phyloP scores from a whole-genome alignment of 2,797 vertebrate genomes.

The Poeciliopsis presidionis region DNA sequence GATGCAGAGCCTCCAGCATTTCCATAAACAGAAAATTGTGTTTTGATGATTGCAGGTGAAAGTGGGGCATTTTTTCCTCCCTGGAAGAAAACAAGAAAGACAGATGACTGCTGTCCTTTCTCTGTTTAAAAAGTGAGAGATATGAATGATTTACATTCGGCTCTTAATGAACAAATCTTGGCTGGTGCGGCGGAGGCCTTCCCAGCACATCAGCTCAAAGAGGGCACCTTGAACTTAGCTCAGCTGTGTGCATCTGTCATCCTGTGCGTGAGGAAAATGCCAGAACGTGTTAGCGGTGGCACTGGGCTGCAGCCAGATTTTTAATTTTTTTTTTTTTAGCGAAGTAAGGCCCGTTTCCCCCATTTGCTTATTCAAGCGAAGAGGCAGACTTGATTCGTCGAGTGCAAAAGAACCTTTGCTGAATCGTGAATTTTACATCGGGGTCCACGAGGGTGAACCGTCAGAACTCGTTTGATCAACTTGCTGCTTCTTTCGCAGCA shows the following conservation, averaged over 20 bases:
- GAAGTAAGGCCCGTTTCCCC: conserved; percentile 48
- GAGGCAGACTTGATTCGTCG: conserved; percentile 50
- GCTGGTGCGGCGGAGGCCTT: not conserved
- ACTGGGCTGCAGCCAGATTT: conserved; percentile 15
- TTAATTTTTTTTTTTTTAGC: not conserved
- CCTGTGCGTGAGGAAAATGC: conserved; percentile 52
- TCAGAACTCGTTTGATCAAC: conserved; percentile 41
- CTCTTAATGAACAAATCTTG: conserved; percentile 26
- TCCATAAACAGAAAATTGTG: conserved; percentile 7
- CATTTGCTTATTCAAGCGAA: conserved; percentile 57
- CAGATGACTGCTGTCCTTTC: not conserved
- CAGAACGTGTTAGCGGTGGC: conserved; percentile 50
- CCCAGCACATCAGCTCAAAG: conserved; percentile 52
- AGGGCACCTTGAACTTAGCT: conserved; percentile 56
- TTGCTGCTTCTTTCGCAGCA: conserved; percentile 22
- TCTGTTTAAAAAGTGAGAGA: conserved; percentile 3
- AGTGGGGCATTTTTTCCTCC: conserved; percentile 19
- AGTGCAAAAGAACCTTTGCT: conserved; percentile 30
- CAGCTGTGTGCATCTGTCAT: conserved; percentile 35
- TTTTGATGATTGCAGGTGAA: not conserved
- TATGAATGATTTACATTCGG: conserved; percentile 46
- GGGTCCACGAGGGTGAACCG: conserved; percentile 24
- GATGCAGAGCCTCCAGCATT: not conserved
- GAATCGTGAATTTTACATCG: conserved; percentile 67
- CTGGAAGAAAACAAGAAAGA: conserved; percentile 8